Conservation (phyloP, 2,797 vertebrate species). For the Loriculus beryllinus region DNA sequence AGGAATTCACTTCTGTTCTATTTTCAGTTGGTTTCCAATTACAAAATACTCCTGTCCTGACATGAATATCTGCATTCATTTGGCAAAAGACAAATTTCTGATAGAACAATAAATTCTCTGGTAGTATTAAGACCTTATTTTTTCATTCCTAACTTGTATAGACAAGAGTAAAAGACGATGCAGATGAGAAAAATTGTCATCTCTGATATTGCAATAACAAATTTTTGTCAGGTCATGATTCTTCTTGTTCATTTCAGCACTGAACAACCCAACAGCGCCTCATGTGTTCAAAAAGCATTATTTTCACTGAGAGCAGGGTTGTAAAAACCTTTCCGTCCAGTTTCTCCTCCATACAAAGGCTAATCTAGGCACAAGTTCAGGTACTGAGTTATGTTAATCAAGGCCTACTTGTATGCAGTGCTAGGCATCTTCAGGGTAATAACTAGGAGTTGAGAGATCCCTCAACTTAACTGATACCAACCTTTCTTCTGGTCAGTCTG, state of each 20-base stretch:
- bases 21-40: constrained; percentile 43
- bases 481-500: background rate
- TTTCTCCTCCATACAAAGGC: background rate
- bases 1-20: background rate
- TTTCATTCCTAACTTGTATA: background rate
- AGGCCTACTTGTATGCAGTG: background rate
- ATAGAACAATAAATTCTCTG: background rate
- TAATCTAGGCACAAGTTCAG: background rate
- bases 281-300: background rate
- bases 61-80: constrained; percentile 28
- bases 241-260: background rate
- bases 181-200: background rate
- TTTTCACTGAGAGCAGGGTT: background rate
- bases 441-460: background rate
- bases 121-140: background rate
- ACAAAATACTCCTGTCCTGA: constrained; percentile 19
- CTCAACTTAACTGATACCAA: background rate
- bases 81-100: background rate
- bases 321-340: background rate
- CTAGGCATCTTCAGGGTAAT: background rate
- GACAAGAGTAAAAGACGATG: background rate
- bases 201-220: background rate
- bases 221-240: background rate
- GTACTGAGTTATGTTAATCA: background rate
- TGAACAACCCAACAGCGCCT: background rate